Conservation (phyloP, 2,113 vertebrate species). For the Podarcis raffonei region DNA sequence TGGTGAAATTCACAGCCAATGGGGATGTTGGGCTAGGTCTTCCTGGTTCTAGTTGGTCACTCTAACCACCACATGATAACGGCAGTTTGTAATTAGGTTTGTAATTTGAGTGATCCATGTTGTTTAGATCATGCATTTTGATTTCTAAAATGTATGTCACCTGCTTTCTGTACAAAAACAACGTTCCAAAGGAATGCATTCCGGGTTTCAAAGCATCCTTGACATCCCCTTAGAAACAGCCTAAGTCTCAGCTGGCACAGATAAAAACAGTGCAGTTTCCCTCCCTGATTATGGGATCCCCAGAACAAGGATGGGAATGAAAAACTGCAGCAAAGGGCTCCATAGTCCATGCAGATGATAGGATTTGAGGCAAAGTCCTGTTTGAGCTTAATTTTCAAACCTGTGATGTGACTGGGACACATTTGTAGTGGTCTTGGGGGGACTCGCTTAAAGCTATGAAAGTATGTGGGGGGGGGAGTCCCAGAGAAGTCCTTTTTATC, state of each 20-base stretch:
- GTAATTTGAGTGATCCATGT: not conserved
- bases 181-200: not conserved
- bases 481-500: not conserved
- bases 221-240: not conserved
- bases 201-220: not conserved
- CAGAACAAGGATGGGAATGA: fast-evolving
- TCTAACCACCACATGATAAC: not conserved
- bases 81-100: too few species aligned
- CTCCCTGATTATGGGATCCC: not conserved
- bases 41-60: not conserved
- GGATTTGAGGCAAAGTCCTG: too few species aligned
- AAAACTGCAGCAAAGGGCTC: not conserved
- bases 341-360: not conserved
- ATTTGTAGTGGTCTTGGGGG: not conserved
- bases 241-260: too few species aligned
- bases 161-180: not conserved
- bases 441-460: not conserved
- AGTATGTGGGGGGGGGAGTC: not conserved
- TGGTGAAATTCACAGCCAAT: not conserved
- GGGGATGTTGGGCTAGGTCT: not conserved
- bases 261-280: not conserved
- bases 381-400: not conserved
- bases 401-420: not conserved
- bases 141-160: not conserved
- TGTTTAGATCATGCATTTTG: not conserved